Percentiles rank a stretch among this genome's conserved stretches.
phyloP scores from a whole-genome alignment of 2,113 vertebrate genomes.

The Apteryx mantelli region DNA sequence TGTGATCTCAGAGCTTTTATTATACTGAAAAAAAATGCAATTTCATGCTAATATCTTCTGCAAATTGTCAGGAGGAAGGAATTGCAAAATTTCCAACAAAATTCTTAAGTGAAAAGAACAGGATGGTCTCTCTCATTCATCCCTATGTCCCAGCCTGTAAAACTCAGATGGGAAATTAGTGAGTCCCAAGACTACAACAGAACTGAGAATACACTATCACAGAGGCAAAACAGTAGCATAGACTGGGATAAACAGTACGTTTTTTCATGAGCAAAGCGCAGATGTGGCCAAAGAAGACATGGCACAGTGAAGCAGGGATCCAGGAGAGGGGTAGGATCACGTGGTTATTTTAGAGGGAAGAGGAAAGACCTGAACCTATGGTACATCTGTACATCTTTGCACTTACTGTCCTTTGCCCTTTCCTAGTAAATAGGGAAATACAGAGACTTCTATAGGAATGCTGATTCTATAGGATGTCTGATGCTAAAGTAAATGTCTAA shows the following conservation, averaged over 20 bases:
- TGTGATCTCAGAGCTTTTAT: background rate
- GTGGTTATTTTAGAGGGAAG: background rate
- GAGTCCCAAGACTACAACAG: background rate
- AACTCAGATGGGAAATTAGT: background rate
- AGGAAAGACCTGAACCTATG: background rate
- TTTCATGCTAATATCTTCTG: background rate
- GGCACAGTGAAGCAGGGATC: background rate
- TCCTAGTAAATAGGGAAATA: background rate
- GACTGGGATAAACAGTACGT: background rate
- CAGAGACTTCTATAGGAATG: background rate
- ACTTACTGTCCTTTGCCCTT: background rate
- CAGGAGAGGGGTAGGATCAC: background rate
- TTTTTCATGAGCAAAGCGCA: background rate
- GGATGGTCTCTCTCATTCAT: background rate
- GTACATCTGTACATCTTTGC: background rate
- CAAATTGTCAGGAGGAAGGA: background rate
- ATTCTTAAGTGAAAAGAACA: background rate
- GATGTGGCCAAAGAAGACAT: background rate
- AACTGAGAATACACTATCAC: background rate
- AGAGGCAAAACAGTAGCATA: background rate
- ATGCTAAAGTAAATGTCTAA: background rate
- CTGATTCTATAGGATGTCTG: background rate
- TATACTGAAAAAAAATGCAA: background rate
- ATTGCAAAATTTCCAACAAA: background rate
- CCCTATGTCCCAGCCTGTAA: rapidly evolving